Evolutionary conservation across 2,888 invertebrate genomes (phyloP).

Genomic region (Leucoptera coffeella): DNA sequence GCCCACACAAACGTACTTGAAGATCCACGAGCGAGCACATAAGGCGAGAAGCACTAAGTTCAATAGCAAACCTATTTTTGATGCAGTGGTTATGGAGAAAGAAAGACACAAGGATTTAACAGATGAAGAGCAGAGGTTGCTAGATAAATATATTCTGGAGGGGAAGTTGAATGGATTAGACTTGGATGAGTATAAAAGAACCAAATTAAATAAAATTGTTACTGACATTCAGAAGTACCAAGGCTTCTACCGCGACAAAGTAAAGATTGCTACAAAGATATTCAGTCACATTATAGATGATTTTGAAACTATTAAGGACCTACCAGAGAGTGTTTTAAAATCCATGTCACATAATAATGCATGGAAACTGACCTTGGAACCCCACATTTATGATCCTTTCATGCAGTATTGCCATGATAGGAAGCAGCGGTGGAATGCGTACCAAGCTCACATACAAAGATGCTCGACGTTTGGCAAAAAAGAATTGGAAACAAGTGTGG

Average conservation of each 20-base stretch:
- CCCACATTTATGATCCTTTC: slow-evolving; percentile 65
- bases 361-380: slow-evolving; percentile 76
- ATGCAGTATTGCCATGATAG: slow-evolving; percentile 82
- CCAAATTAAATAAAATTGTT: slow-evolving; percentile 35
- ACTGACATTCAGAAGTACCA: slow-evolving; percentile 51
- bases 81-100: slow-evolving; percentile 56
- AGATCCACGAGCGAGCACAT: slow-evolving; percentile 74
- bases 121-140: slow-evolving; percentile 62
- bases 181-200: slow-evolving; percentile 46
- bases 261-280: slow-evolving; percentile 56
- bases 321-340: slow-evolving; percentile 64
- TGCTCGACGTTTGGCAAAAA: slow-evolving; percentile 62
- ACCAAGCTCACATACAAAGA: slow-evolving; percentile 71
- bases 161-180: slow-evolving; percentile 78
- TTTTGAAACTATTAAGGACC: slow-evolving; percentile 60
- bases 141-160: slow-evolving; percentile 75
- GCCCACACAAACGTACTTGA: slow-evolving; percentile 71
- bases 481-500: slow-evolving; percentile 62
- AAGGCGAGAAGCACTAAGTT: slow-evolving; percentile 70
- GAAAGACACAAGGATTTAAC: slow-evolving; percentile 33
- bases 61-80: slow-evolving; percentile 62
- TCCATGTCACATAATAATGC: slow-evolving; percentile 65
- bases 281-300: slow-evolving; percentile 66
- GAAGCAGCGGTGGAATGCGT: slow-evolving; percentile 72
- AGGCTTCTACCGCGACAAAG: slow-evolving; percentile 60